These are phyloP conservation scores for Troilus luridus DNA, from an alignment of 2,888 invertebrate genomes.

Conservation along the genomic window DNA sequence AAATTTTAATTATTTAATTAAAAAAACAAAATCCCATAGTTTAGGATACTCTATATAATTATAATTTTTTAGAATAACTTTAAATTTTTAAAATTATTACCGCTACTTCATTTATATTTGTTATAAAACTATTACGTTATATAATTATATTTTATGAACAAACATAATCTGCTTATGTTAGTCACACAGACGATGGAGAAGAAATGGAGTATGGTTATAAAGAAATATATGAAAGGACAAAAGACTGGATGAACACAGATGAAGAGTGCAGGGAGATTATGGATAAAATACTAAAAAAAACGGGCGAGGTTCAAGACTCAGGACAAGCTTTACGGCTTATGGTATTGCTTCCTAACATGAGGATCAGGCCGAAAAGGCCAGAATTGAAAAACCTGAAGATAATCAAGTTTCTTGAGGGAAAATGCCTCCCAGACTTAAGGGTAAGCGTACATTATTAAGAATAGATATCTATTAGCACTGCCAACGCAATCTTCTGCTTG, in stretches of 20 bases:
- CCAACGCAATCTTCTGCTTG: too few species aligned
- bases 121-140: neutral
- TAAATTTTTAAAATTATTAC: too few species aligned
- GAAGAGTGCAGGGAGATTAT: neutral
- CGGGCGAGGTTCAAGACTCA: neutral
- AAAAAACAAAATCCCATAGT: too few species aligned
- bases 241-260: neutral
- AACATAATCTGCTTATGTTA: neutral
- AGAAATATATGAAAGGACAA: constrained; percentile 7
- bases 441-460: neutral
- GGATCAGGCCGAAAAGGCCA: neutral
- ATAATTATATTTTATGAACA: too few species aligned
- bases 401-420: neutral
- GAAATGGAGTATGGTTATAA: neutral
- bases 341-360: neutral
- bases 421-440: neutral
- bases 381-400: neutral
- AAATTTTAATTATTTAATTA: too few species aligned
- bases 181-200: neutral
- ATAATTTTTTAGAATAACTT: too few species aligned
- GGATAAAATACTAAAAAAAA: neutral
- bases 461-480: neutral
- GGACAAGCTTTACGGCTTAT: neutral
- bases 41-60: too few species aligned
- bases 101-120: too few species aligned